phyloP scores from a whole-genome alignment of 35 echinoderm and acorn worm genomes.

The Strongylocentrotus purpuratus region DNA sequence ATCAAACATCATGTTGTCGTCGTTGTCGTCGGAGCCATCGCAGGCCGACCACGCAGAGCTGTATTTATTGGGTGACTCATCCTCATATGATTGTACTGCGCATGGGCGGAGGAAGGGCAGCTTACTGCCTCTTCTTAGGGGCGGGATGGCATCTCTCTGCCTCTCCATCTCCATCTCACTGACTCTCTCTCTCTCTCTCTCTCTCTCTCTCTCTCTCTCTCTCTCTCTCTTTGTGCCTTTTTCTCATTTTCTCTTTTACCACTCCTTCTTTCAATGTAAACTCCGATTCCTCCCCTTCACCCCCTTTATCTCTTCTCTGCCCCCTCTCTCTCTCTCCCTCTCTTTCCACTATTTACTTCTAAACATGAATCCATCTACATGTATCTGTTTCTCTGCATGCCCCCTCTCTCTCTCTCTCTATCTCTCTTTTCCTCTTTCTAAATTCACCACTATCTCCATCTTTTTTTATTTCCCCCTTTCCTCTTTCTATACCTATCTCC shows the following conservation, averaged over 20 bases:
- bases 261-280: neutral
- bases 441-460: too few relatives aligned
- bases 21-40: neutral
- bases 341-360: too few relatives aligned
- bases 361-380: too few relatives aligned
- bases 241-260: neutral
- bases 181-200: neutral
- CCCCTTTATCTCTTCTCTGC: too few relatives aligned
- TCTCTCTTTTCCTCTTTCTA: too few relatives aligned
- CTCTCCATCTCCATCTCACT: neutral
- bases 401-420: too few relatives aligned
- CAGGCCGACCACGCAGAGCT: neutral
- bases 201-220: neutral
- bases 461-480: neutral
- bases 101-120: neutral
- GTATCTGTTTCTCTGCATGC: too few relatives aligned
- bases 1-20: neutral
- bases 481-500: neutral
- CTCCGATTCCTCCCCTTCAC: too few relatives aligned
- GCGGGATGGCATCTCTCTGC: neutral
- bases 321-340: neutral
- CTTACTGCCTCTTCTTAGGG: neutral
- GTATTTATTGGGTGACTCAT: neutral
- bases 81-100: neutral
- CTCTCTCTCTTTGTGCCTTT: neutral